These are phyloP conservation scores for Maniola jurtina DNA, from an alignment of 1,140 invertebrate genomes.

Conservation along the genomic window DNA sequence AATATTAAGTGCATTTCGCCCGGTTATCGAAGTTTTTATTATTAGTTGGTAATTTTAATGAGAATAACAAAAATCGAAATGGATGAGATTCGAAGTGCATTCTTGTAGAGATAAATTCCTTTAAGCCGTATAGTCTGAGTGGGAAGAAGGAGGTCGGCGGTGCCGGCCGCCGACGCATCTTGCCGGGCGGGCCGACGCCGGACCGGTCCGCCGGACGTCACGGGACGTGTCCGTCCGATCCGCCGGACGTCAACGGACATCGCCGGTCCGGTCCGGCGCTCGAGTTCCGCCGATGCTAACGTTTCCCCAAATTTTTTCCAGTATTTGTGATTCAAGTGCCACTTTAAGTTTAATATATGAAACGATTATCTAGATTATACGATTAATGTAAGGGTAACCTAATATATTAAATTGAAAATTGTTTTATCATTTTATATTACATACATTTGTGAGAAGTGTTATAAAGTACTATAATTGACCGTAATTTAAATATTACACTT, in stretches of 20 bases:
- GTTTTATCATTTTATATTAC: slow-evolving; percentile 81
- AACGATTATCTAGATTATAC: slow-evolving; percentile 80
- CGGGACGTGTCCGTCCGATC: background rate
- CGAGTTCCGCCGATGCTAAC: slow-evolving; percentile 56
- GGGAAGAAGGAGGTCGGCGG: slow-evolving; percentile 33
- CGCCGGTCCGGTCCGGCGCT: slow-evolving; percentile 21
- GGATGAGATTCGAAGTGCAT: slow-evolving; percentile 78
- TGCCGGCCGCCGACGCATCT: slow-evolving; percentile 39
- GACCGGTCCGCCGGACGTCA: slow-evolving; percentile 19
- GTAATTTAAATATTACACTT: slow-evolving; percentile 79
- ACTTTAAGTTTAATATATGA: slow-evolving; percentile 81
- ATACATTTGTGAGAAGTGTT: slow-evolving; percentile 78
- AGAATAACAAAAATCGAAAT: slow-evolving; percentile 67
- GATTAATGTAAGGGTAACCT: slow-evolving; percentile 80
- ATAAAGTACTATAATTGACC: slow-evolving; percentile 77
- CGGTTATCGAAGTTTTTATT: slow-evolving; percentile 63
- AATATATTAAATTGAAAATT: slow-evolving; percentile 80
- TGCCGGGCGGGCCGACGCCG: slow-evolving; percentile 37
- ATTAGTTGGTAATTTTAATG: slow-evolving; percentile 67
- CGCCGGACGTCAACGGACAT: background rate
- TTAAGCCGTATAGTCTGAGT: slow-evolving; percentile 75
- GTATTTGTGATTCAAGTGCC: slow-evolving; percentile 81
- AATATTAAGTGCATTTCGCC: slow-evolving; percentile 74
- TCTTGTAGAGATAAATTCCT: slow-evolving; percentile 76
- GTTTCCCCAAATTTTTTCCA: slow-evolving; percentile 80